Evolutionary conservation across 2,113 vertebrate genomes (phyloP), one percentile per base, ranked within the genome.

Genomic region (Melanerpes aurifrons): DNA sequence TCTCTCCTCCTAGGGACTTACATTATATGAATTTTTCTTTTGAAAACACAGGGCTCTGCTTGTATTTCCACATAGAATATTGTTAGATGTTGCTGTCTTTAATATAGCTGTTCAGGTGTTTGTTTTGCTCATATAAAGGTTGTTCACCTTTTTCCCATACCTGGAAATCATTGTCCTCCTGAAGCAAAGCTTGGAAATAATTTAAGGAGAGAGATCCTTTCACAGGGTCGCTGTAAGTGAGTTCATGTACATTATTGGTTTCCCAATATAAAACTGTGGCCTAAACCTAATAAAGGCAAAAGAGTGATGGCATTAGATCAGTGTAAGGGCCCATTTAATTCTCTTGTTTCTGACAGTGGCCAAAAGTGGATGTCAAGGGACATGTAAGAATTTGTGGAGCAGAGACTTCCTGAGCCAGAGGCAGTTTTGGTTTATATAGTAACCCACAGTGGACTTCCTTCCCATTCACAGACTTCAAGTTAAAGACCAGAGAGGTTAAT

Each of bases 201-300:
- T 53, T 54, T 54, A 26, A 78, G n/a, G 66, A 76, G n/a, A 62
- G 29, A 47, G 5, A 64, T 10, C 6, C 15, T 70, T 90, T 48
- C 37, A 35, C 17, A 12, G 16, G 18, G 29, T 56, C 1, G 0
- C 31, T 2, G 50, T 48, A 48, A 48, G 1, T 59, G 43, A 32
- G 48, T 63, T 87, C n/a, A 21, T 70, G 20, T 32, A 28, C 28
- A 3, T 28, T 74, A 31, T 28, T 47, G 20, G 25, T 64, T 87
- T 29, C 17, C 17, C n/a, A 43, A 8, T 59, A 40, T 19, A 25
- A 63, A 78, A 31, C n/a, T 22, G 8, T 69, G 58, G 24, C 43
- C 45, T 63, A 24, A 37, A 24, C 48, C 62, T 32, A 47, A 54
- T 24, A 54, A 66, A 87, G 15, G 9, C n/a, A 53, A 83, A 69